Conservation (phyloP, 2,888 invertebrate genomes). For the Agrilus biguttatus region DNA sequence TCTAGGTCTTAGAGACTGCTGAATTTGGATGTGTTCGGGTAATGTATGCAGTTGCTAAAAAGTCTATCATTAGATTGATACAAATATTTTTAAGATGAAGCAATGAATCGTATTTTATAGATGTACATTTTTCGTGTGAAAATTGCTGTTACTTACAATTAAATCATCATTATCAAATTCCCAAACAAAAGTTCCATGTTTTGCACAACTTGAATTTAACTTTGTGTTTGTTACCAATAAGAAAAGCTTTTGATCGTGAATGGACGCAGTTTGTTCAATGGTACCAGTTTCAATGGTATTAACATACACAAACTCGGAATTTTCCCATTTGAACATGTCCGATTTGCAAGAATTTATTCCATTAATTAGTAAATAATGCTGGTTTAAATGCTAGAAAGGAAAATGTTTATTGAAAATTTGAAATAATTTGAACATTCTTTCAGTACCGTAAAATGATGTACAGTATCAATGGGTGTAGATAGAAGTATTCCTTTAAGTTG, state of each 20-base stretch:
- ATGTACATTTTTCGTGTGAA: too few relatives aligned
- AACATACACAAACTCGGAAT: slow-evolving; percentile 18
- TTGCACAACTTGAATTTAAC: slow-evolving; percentile 16
- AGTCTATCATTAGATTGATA: neutral
- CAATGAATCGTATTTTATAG: too few relatives aligned
- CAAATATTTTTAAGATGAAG: too few relatives aligned
- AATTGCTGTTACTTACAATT: slow-evolving; percentile 15
- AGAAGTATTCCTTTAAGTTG: too few relatives aligned
- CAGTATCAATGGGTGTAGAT: slow-evolving; percentile 14
- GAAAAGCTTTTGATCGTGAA: slow-evolving; percentile 20
- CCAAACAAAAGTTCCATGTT: slow-evolving; percentile 30
- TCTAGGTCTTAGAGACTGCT: slow-evolving; percentile 21
- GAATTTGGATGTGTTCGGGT: slow-evolving; percentile 18
- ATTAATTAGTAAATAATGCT: slow-evolving; percentile 29
- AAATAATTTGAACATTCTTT: neutral
- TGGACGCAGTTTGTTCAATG: slow-evolving; percentile 30
- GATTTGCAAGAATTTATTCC: slow-evolving; percentile 29
- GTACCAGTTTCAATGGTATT: slow-evolving; percentile 31
- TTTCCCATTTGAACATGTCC: slow-evolving; percentile 30
- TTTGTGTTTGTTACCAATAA: slow-evolving; percentile 26
- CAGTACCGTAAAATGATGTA: slow-evolving; percentile 23
- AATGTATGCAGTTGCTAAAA: slow-evolving; percentile 17
- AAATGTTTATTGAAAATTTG: slow-evolving; percentile 1
- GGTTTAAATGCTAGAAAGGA: slow-evolving; percentile 14
- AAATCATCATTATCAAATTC: slow-evolving; percentile 22